Base-by-base conservation (phyloP, 1,140 invertebrate species). In the Drosophila athabasca region DNA sequence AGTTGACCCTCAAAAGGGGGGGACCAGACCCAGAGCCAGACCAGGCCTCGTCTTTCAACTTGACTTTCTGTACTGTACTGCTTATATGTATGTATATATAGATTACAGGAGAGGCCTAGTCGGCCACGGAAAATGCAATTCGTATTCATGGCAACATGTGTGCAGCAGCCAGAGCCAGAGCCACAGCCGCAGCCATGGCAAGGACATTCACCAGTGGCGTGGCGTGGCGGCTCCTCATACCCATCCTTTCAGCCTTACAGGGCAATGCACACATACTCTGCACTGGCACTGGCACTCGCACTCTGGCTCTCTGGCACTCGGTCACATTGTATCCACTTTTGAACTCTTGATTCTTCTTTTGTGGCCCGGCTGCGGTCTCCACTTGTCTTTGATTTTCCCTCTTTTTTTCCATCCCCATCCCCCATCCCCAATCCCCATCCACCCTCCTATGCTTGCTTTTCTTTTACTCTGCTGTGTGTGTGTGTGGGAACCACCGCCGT, bases 41-140 rank as follows among this genome's bases (percentile, higher is more conserved):
- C 35, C 35, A 39, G 24, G 61, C 70, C 79, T 85, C 79, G 77
- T 87, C 83, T 87, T 87, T 87, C 82, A 87, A 87, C 82, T 87
- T 87, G 75, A 87, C 78, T 87, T 87, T 87, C 82, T 71, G 67
- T 8, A 13, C 35, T 13, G 35, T 39, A 11, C 31, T 35, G 31
- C 9, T 35, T 9, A 3, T 35, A 61, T 59, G 64, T 59, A 50
- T 79, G 72, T 61, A 76, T 59, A 50, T 79, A 72, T 61, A 76
- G 62, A 66, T 67, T 44, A 41, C 51, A 43, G 64, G 62, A 51
- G 61, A 60, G 62, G 68, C 49, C 39, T 54, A 39, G 43, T n/a
- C 50, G n/a, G 31, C 49, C 50, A 44, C 55, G 48, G 26, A 31
- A 51, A 64, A 72, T 87, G 78, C 78, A 82, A 87, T 82, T 85